Conservation (phyloP, 2,113 vertebrate genomes). For the Ahaetulla prasina region DNA sequence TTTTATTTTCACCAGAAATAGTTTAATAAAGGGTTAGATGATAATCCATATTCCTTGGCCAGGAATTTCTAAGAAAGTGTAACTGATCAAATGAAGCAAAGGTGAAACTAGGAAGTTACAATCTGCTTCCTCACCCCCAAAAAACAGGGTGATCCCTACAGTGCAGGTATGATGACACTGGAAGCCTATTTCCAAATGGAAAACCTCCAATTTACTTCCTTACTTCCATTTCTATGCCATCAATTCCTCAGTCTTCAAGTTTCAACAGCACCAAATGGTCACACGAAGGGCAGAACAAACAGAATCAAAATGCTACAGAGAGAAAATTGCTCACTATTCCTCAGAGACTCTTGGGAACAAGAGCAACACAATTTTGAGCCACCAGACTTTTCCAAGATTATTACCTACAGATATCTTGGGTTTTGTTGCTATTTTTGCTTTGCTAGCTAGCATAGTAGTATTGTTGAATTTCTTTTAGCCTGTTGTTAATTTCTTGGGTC, state of each 20-base stretch:
- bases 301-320: background rate
- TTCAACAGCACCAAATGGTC: background rate
- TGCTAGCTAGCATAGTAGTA: background rate
- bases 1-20: background rate
- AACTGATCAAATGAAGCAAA: background rate
- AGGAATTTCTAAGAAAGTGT: background rate
- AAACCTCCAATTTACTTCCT: background rate
- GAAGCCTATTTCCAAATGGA: background rate
- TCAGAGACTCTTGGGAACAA: background rate
- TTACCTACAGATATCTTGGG: background rate
- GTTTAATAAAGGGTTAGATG: background rate
- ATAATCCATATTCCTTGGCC: background rate
- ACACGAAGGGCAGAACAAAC: background rate
- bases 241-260: background rate
- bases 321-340: background rate
- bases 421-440: background rate
- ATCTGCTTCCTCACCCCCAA: fast-evolving
- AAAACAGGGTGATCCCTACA: background rate
- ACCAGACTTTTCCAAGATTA: background rate
- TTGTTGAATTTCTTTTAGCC: background rate
- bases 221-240: background rate
- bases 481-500: background rate
- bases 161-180: background rate
- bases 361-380: background rate
- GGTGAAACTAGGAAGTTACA: background rate